phyloP scores from a whole-genome alignment of 1,140 invertebrate genomes.

The Tetramorium simillimum region DNA sequence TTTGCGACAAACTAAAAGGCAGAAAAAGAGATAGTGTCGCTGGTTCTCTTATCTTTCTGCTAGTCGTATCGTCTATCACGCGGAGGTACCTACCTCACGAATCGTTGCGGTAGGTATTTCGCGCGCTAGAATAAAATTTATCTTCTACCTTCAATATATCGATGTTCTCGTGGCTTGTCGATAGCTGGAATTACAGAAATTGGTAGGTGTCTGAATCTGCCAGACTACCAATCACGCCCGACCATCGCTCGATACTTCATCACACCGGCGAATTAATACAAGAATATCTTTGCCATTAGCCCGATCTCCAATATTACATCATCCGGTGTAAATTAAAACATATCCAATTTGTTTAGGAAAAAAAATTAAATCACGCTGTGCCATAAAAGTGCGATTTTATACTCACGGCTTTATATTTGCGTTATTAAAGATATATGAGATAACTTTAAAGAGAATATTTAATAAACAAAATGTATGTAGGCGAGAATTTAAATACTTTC shows the following conservation, averaged over 20 bases:
- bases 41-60: constrained; percentile 17
- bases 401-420: not conserved
- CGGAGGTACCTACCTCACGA: constrained; percentile 32
- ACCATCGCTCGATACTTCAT: not conserved
- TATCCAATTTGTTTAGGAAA: not conserved
- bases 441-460: constrained; percentile 4
- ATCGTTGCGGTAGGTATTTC: constrained; percentile 15
- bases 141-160: constrained; percentile 4
- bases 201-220: not conserved
- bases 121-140: constrained; percentile 33
- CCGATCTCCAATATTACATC: constrained; percentile 11
- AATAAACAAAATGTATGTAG: not conserved
- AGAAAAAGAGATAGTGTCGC: not conserved
- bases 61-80: constrained; percentile 43
- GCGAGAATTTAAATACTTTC: not conserved
- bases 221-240: not conserved
- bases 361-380: not conserved
- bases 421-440: constrained; percentile 16
- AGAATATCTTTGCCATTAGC: not conserved
- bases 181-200: constrained; percentile 40
- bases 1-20: constrained; percentile 28
- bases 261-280: not conserved
- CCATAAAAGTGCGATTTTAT: not conserved
- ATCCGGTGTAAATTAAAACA: not conserved
- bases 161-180: not conserved